A percentile compares a stretch with the other conserved stretches of the same genome.
phyloP scores from a whole-genome alignment of 2,113 vertebrate species.

The Nematolebias whitei region DNA sequence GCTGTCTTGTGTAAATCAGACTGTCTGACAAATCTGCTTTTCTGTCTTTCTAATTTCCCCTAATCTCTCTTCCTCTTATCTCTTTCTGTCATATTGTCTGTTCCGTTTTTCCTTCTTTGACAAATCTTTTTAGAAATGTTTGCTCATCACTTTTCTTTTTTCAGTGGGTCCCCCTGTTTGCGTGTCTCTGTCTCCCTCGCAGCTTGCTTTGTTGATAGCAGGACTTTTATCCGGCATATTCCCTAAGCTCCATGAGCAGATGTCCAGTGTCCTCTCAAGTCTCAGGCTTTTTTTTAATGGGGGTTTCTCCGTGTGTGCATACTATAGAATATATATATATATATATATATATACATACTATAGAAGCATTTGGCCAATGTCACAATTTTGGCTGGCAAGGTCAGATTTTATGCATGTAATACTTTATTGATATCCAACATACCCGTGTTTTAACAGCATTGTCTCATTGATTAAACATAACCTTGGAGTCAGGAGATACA shows the following conservation, averaged over 20 bases:
- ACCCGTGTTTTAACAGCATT: too few species aligned
- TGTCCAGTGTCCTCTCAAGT: conserved; percentile 38
- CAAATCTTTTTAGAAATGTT: conserved; percentile 37
- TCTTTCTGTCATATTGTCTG: conserved; percentile 6
- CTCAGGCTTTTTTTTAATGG: conserved; percentile 5
- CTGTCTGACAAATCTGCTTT: conserved; percentile 18
- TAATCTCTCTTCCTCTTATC: conserved; percentile 3
- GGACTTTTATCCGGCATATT: conserved; percentile 31
- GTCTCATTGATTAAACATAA: too few species aligned
- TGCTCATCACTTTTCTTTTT: conserved; percentile 39
- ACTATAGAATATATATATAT: not conserved
- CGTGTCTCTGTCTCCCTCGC: not conserved
- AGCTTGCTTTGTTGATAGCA: conserved; percentile 29
- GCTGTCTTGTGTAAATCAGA: conserved; percentile 29
- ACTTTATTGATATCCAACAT: too few species aligned
- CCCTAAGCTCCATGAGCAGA: conserved; percentile 37
- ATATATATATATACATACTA: too few species aligned
- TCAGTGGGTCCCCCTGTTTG: not conserved
- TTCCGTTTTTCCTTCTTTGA: conserved; percentile 23
- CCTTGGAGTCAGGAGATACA: too few species aligned
- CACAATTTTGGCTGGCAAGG: not conserved
- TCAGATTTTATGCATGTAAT: too few species aligned
- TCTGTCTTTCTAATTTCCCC: not conserved
- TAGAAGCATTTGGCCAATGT: too few species aligned
- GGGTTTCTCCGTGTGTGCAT: not conserved